Conservation (phyloP, 1,140 invertebrate species). For the Lutraria rhynchaena region DNA sequence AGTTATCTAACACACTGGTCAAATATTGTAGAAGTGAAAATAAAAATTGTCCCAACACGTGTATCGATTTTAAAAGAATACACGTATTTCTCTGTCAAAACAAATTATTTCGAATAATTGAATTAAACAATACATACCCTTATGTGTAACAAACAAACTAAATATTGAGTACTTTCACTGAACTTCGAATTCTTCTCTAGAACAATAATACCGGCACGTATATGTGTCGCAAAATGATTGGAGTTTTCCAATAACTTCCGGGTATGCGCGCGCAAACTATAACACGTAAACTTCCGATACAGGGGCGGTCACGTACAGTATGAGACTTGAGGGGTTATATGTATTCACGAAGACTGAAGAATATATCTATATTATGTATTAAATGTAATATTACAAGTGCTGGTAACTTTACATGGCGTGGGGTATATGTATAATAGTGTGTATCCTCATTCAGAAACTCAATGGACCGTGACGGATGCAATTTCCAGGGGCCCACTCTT, state of each 20-base stretch:
- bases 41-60: background rate
- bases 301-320: too few relatives aligned
- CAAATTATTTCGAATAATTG: background rate
- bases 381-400: too few relatives aligned
- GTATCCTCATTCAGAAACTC: too few relatives aligned
- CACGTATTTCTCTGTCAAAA: background rate
- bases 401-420: too few relatives aligned
- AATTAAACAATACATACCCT: background rate
- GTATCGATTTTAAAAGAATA: background rate
- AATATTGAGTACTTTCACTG: background rate
- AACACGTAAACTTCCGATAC: constrained; percentile 71
- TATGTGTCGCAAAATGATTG: constrained; percentile 72
- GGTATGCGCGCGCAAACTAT: constrained; percentile 53
- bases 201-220: constrained; percentile 54
- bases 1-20: too few relatives aligned
- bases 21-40: too few relatives aligned
- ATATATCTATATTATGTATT: too few relatives aligned
- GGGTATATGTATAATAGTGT: too few relatives aligned
- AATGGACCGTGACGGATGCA: too few relatives aligned
- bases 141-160: background rate
- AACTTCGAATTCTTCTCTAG: background rate
- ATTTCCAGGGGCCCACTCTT: too few relatives aligned
- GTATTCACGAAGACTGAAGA: too few relatives aligned
- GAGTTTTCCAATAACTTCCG: constrained; percentile 59
- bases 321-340: too few relatives aligned